Evolutionary conservation across 2,113 vertebrate genomes (phyloP), one percentile per base, ranked within the genome.

Genomic region (Bungarus multicinctus): DNA sequence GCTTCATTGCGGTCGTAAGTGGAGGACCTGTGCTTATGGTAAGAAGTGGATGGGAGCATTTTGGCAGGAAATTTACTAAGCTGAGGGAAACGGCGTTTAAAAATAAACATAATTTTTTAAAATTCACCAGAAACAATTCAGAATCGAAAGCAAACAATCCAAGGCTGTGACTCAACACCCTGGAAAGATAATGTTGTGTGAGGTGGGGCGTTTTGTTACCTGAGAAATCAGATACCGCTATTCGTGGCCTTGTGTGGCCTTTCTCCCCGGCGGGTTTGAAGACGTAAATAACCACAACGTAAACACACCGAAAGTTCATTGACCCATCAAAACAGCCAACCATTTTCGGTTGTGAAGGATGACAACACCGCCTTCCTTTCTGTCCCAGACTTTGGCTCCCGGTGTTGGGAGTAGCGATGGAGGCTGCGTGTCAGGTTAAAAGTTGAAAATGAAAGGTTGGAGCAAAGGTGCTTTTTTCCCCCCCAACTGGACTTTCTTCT

Each of bases 101-200:
- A 64, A 64, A n/a, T 1, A n/a, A 64, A 64, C 12, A 64, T 50
- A 50, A 50, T 50, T 50, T 50, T 12, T 2, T 10, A 27, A 69
- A 69, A n/a, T 5, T 30, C 12, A 69, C 4, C 30, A 69, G 30
- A 12, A 69, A n/a, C 30, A 14, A n/a, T n/a, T 69, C 30, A 14
- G 30, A 89, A 81, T 0, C 0, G 30, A 90, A 94, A 96, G 45
- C 9, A 91, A 92, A 39, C 14, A 5, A n/a, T 91, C 94, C 12
- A 0, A 0, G 58, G 14, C 39, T 0, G 0, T 39, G 88, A 47
- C n/a, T 22, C 43, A 45, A 87, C 14, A 2, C 12, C 23, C 22
- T 57, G 12, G 22, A 25, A 22, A 45, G 20, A 25, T 47, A 85
- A 39, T 58, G 88, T 58, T 89, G 34, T 86, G 87, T 20, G 69